Percentiles rank a stretch among this genome's conserved stretches.
Evolutionary conservation across 2,797 vertebrate species (phyloP).

Genomic region (Telmatherina bonti): DNA sequence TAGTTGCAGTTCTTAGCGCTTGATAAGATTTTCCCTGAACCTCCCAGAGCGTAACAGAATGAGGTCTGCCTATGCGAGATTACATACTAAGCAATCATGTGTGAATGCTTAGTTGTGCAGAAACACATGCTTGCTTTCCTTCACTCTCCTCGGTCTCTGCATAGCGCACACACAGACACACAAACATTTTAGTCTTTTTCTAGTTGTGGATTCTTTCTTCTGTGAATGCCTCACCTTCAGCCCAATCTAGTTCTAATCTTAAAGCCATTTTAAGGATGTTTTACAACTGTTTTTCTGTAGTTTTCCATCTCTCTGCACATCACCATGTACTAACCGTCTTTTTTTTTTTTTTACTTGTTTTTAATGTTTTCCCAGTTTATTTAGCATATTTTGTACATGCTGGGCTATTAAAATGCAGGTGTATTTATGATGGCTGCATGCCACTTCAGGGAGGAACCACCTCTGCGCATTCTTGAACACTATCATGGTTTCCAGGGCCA

Average conservation of each 20-base stretch:
- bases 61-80: constrained; percentile 61
- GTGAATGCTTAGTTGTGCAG: constrained; percentile 40
- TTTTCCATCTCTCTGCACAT: constrained; percentile 22
- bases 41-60: constrained; percentile 51
- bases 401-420: constrained; percentile 11
- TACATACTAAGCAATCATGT: constrained; percentile 46
- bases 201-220: not conserved
- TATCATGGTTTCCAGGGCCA: not conserved
- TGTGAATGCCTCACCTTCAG: not conserved
- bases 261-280: constrained; percentile 1
- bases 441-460: not conserved
- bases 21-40: constrained; percentile 55
- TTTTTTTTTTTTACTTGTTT: not conserved
- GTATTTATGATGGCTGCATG: constrained; percentile 8
- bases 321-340: not conserved
- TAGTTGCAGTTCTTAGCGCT: constrained; percentile 45
- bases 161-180: not conserved
- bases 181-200: not conserved
- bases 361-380: not conserved
- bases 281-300: constrained; percentile 34
- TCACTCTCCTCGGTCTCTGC: constrained; percentile 8
- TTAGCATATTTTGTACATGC: not conserved
- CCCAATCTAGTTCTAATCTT: not conserved
- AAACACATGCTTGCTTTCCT: constrained; percentile 42
- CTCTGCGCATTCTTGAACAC: not conserved